Conservation (phyloP, 2,888 invertebrate species). For the Acronicta aceris region DNA sequence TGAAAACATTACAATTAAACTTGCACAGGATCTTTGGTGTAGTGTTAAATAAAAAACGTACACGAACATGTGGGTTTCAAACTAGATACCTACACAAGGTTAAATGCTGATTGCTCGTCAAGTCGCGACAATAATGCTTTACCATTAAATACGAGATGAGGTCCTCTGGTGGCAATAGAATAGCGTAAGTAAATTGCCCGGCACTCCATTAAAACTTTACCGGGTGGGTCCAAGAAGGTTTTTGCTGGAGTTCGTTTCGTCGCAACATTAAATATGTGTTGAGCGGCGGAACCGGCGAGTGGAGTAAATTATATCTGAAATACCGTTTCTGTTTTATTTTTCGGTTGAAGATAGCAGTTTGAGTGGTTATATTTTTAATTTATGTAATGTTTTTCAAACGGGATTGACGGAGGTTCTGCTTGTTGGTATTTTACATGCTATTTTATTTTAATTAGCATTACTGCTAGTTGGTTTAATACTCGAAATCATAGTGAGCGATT, state of each 20-base stretch:
- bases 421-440: no score
- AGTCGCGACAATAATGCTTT: slow-evolving; percentile 36
- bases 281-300: slow-evolving; percentile 24
- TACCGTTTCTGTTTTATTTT: slow-evolving; percentile 29
- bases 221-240: slow-evolving; percentile 51
- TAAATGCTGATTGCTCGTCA: slow-evolving; percentile 37
- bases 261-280: slow-evolving; percentile 54
- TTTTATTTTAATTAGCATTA: no score
- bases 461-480: no score
- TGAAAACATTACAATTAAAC: no score
- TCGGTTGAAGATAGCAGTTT: slow-evolving; percentile 18
- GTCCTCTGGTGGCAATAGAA: slow-evolving; percentile 49
- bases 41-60: no score
- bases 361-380: slow-evolving; percentile 1
- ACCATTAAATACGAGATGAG: slow-evolving; percentile 58
- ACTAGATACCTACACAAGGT: slow-evolving; percentile 8
- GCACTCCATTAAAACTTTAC: slow-evolving; percentile 80
- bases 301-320: slow-evolving; percentile 45
- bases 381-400: background rate
- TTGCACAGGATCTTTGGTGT: no score
- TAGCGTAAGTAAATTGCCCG: slow-evolving; percentile 66
- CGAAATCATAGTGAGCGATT: no score
- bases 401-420: background rate
- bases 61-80: no score
- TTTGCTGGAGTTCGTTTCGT: slow-evolving; percentile 45